Percentiles rank a stretch among this genome's conserved stretches.
These are phyloP conservation scores for Abrostola triplasia DNA, from an alignment of 2,888 invertebrate species.

Conservation along the genomic window DNA sequence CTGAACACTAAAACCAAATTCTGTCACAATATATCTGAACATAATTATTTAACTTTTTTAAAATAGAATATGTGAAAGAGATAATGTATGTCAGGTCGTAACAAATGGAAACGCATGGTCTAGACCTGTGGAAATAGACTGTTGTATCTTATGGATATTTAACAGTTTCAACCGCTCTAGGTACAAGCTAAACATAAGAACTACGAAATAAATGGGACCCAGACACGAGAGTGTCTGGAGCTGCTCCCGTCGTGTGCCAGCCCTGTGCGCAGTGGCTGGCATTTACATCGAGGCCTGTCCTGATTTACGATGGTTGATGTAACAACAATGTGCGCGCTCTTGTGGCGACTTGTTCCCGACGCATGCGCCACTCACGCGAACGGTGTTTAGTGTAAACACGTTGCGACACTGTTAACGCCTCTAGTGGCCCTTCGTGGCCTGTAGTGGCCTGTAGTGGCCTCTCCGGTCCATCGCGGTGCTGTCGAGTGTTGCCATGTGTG, in stretches of 20 bases:
- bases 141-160: too few relatives aligned
- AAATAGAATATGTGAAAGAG: too few relatives aligned
- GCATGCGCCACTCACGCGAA: slow-evolving; percentile 26
- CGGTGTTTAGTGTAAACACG: slow-evolving; percentile 51
- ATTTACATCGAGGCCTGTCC: slow-evolving; percentile 13
- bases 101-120: too few relatives aligned
- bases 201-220: too few relatives aligned
- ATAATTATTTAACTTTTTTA: too few relatives aligned
- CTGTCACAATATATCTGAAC: too few relatives aligned
- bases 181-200: too few relatives aligned
- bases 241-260: background rate
- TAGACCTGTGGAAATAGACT: too few relatives aligned
- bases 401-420: slow-evolving; percentile 30
- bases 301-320: slow-evolving; percentile 36
- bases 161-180: too few relatives aligned
- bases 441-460: slow-evolving; percentile 10
- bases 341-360: slow-evolving; percentile 42
- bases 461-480: slow-evolving; percentile 4
- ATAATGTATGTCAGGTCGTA: too few relatives aligned
- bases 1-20: too few relatives aligned
- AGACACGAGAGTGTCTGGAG: too few relatives aligned
- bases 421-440: slow-evolving; percentile 7
- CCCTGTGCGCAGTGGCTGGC: slow-evolving; percentile 27
- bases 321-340: slow-evolving; percentile 30
- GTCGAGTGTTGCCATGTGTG: slow-evolving; percentile 47